A percentile compares a stretch with the other conserved stretches of the same genome.
phyloP scores from a whole-genome alignment of 1,140 invertebrate genomes.

The Ceratina calcarata region DNA sequence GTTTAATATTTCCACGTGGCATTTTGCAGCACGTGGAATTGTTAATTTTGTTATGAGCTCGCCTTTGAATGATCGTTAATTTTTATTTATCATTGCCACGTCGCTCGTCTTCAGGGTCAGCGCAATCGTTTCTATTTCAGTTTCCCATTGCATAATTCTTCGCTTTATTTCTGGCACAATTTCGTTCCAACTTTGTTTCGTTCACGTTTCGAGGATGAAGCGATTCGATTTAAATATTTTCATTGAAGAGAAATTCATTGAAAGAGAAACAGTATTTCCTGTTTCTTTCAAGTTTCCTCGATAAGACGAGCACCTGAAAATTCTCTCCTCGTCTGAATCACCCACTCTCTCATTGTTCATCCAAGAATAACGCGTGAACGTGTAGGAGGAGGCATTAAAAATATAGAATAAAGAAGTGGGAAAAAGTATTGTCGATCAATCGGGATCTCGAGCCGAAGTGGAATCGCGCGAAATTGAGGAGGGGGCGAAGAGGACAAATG shows the following conservation, averaged over 20 bases:
- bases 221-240: too few relatives aligned
- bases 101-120: too few relatives aligned
- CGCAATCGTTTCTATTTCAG: neutral
- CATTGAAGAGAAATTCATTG: too few relatives aligned
- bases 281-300: too few relatives aligned
- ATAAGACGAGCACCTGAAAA: too few relatives aligned
- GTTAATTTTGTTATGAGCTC: neutral
- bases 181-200: neutral
- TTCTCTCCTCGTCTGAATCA: too few relatives aligned
- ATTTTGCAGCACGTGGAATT: neutral
- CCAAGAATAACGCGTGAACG: too few relatives aligned
- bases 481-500: constrained; percentile 47
- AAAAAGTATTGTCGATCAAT: neutral
- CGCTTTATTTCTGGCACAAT: neutral
- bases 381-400: neutral
- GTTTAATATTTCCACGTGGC: too few relatives aligned
- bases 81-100: neutral
- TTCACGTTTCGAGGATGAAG: neutral
- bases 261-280: too few relatives aligned
- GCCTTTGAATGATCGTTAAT: neutral
- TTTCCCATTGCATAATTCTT: neutral
- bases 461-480: too few relatives aligned
- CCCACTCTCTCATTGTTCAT: too few relatives aligned
- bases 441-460: neutral
- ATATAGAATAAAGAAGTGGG: neutral